Conservation (phyloP, 2,113 vertebrate genomes). For the Vidua macroura region DNA sequence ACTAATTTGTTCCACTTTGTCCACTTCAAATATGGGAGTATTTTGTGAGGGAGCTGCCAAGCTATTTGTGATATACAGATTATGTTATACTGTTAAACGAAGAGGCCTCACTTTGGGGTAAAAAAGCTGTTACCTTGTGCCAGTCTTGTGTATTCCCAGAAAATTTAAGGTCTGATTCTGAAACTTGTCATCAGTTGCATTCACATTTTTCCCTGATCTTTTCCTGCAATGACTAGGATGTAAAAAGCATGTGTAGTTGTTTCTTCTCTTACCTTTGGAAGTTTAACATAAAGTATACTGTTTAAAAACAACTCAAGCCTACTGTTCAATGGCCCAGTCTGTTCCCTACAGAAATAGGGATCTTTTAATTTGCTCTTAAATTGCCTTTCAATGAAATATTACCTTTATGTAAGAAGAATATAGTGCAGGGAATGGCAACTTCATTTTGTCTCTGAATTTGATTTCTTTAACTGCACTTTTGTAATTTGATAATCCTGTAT, state of each 20-base stretch:
- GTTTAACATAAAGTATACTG: not conserved
- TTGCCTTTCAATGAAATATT: not conserved
- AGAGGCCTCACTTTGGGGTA: not conserved
- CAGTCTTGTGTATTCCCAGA: not conserved
- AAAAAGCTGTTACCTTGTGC: not conserved
- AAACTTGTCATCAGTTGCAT: not conserved
- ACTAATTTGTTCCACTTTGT: not conserved
- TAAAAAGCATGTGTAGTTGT: not conserved
- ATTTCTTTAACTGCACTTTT: not conserved
- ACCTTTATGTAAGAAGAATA: not conserved
- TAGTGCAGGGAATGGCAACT: not conserved
- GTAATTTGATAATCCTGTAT: not conserved
- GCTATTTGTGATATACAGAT: not conserved
- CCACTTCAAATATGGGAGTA: not conserved
- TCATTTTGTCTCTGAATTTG: not conserved
- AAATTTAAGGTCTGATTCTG: not conserved
- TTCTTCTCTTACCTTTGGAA: not conserved
- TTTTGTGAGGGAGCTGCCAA: not conserved
- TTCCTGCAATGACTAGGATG: not conserved
- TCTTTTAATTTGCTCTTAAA: not conserved
- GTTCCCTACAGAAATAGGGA: not conserved
- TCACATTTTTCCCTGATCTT: not conserved
- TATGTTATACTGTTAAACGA: not conserved
- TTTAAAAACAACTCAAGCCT: not conserved
- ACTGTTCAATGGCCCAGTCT: not conserved